phyloP scores from a whole-genome alignment of 2,797 vertebrate genomes.

The Tympanoctomys barrerae region DNA sequence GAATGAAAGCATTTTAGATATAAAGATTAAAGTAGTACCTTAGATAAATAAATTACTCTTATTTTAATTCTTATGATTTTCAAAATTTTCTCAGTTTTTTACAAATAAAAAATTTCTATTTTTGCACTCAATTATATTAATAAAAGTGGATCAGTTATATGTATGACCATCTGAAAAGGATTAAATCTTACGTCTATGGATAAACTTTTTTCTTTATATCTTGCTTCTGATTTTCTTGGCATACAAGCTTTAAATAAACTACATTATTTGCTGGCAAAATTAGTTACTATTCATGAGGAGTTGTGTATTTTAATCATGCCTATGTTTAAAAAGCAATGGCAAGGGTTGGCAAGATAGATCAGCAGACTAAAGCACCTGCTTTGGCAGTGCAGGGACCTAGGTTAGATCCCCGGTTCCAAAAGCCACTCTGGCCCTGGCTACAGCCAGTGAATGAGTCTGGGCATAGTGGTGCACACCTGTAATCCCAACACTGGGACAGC shows the following conservation, averaged over 20 bases:
- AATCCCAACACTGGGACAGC: too few species aligned
- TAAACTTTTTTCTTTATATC: constrained; percentile 25
- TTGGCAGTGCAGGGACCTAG: too few species aligned
- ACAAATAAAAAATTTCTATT: not conserved
- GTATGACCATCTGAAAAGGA: not conserved
- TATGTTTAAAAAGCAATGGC: constrained; percentile 4
- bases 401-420: too few species aligned
- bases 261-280: not conserved
- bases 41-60: not conserved
- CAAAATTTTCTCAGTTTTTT: not conserved
- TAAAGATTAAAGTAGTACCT: not conserved
- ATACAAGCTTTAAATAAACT: constrained; percentile 7
- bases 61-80: constrained; percentile 24
- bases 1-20: constrained; percentile 22
- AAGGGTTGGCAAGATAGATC: too few species aligned
- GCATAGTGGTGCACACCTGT: too few species aligned
- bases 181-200: not conserved
- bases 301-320: not conserved
- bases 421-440: too few species aligned
- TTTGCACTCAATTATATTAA: not conserved
- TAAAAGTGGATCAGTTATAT: not conserved
- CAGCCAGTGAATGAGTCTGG: too few species aligned
- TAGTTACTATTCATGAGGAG: not conserved
- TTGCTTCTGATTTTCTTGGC: not conserved
- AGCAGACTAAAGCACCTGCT: too few species aligned